These are phyloP conservation scores for Symphodus melops DNA, from an alignment of 2,113 vertebrate species.

Conservation along the genomic window DNA sequence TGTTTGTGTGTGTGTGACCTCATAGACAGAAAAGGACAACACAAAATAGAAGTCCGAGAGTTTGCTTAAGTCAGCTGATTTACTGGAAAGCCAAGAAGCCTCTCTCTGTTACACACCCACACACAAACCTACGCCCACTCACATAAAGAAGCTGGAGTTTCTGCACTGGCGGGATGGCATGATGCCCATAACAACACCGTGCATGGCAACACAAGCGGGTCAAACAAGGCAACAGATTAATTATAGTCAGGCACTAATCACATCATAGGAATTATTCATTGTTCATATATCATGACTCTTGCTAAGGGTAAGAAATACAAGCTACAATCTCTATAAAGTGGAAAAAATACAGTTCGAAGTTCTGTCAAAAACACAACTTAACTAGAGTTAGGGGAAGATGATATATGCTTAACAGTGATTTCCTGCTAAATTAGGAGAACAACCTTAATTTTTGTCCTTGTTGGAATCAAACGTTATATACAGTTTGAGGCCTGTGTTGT, in stretches of 20 bases:
- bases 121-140: background rate
- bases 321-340: no score
- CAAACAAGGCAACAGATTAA: background rate
- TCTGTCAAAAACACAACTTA: no score
- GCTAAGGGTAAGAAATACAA: no score
- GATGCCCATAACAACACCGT: background rate
- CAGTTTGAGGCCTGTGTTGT: no score
- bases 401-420: no score
- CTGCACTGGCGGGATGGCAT: background rate
- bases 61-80: conserved; percentile 27
- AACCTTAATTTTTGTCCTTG: no score
- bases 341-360: no score
- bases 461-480: no score
- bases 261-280: background rate
- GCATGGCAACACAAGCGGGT: conserved; percentile 2
- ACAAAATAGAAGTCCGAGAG: conserved; percentile 4
- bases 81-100: conserved; percentile 39
- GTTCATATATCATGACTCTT: no score
- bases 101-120: background rate
- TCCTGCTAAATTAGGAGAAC: no score
- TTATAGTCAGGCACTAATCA: background rate
- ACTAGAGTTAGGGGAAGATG: no score
- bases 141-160: background rate
- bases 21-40: background rate
- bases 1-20: background rate